Conservation (phyloP, 2,113 vertebrate species). For the Phocoena phocoena region DNA sequence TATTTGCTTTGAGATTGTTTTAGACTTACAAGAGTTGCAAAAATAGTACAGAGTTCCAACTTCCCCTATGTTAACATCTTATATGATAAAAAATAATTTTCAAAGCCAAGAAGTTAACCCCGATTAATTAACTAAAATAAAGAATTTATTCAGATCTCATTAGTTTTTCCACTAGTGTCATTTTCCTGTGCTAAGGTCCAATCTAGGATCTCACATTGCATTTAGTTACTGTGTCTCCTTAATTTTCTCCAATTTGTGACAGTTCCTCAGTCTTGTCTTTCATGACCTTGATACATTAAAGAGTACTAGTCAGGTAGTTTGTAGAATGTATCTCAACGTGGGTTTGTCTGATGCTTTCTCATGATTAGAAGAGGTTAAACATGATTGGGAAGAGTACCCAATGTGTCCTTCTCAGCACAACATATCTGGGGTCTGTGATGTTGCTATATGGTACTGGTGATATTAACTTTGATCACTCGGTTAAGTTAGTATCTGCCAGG, state of each 20-base stretch:
- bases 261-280: neutral
- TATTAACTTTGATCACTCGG: neutral
- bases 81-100: neutral
- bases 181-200: neutral
- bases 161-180: neutral
- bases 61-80: neutral
- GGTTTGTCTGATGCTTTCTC: neutral
- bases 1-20: slow-evolving; percentile 19
- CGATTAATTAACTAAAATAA: neutral
- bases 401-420: neutral
- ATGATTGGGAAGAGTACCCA: neutral
- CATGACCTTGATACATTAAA: neutral
- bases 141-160: neutral
- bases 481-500: neutral
- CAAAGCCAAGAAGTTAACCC: slow-evolving; percentile 40
- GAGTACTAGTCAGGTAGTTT: neutral
- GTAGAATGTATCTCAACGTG: neutral
- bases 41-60: neutral
- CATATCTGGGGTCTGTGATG: neutral
- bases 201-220: neutral
- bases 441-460: neutral
- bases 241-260: neutral
- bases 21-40: neutral
- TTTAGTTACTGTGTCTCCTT: neutral
- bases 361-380: neutral